These are phyloP conservation scores for Dryobota labecula DNA, from an alignment of 2,888 invertebrate genomes.

Conservation along the genomic window DNA sequence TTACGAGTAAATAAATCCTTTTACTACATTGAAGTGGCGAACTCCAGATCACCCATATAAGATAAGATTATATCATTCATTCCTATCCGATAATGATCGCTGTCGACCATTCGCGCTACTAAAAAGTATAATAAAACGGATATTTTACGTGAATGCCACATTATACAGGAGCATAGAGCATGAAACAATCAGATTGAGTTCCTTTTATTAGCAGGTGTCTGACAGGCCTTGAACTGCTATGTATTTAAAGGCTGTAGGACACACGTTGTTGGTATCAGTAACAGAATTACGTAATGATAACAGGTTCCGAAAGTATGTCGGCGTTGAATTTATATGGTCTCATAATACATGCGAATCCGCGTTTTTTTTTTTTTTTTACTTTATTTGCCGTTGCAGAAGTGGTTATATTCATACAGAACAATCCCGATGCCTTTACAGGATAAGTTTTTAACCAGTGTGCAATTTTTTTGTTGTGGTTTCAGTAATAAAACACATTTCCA, in stretches of 20 bases:
- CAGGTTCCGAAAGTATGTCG: conserved; percentile 43
- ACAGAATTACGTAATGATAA: conserved; percentile 37
- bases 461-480: no score
- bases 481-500: no score
- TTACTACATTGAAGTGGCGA: conserved; percentile 16
- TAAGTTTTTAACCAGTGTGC: no score
- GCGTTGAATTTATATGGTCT: conserved; percentile 25
- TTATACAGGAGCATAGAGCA: conserved; percentile 55
- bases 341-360: neutral
- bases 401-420: neutral
- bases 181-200: conserved; percentile 62
- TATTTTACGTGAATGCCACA: conserved; percentile 37
- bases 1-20: neutral
- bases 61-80: conserved; percentile 47
- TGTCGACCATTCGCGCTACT: conserved; percentile 13
- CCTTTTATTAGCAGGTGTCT: conserved; percentile 25
- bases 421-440: no score
- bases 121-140: conserved; percentile 49
- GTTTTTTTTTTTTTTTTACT: neutral
- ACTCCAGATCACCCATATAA: conserved; percentile 22
- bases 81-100: conserved; percentile 22
- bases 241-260: conserved; percentile 31
- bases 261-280: conserved; percentile 26
- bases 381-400: neutral
- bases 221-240: conserved; percentile 55